Conservation (phyloP, 1,140 invertebrate genomes). For the Meloidogyne floridensis region DNA sequence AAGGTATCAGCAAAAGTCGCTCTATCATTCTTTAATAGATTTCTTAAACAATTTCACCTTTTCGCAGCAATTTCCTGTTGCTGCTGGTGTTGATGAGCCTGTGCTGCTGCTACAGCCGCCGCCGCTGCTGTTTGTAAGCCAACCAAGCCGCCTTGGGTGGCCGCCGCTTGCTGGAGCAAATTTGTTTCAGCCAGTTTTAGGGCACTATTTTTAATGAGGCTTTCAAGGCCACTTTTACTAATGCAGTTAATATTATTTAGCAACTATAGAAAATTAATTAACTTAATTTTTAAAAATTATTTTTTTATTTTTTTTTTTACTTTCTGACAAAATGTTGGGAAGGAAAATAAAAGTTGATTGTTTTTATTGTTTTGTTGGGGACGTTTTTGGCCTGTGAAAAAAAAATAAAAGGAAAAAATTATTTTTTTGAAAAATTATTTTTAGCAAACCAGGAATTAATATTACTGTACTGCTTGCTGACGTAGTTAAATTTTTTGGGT, state of each 20-base stretch:
- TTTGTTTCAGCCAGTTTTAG: constrained; percentile 28
- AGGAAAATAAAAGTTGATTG: background rate
- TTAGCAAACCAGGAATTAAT: background rate
- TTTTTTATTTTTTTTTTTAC: background rate
- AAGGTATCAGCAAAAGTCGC: too few species aligned
- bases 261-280: background rate
- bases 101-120: constrained; percentile 7
- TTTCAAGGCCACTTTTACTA: background rate
- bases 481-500: background rate
- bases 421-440: background rate
- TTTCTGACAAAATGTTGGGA: background rate
- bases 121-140: constrained; percentile 1
- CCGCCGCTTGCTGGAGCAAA: constrained; percentile 7
- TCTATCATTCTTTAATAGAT: background rate
- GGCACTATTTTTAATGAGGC: background rate
- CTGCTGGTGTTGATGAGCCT: constrained; percentile 1
- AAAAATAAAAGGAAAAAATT: background rate
- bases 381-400: constrained; percentile 22
- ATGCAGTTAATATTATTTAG: constrained; percentile 14
- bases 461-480: background rate
- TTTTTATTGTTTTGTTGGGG: constrained; percentile 8
- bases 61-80: constrained; percentile 34
- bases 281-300: background rate
- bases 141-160: constrained; percentile 10
- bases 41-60: background rate